phyloP scores from a whole-genome alignment of 2,888 invertebrate species.

The Xestia sexstrigata region DNA sequence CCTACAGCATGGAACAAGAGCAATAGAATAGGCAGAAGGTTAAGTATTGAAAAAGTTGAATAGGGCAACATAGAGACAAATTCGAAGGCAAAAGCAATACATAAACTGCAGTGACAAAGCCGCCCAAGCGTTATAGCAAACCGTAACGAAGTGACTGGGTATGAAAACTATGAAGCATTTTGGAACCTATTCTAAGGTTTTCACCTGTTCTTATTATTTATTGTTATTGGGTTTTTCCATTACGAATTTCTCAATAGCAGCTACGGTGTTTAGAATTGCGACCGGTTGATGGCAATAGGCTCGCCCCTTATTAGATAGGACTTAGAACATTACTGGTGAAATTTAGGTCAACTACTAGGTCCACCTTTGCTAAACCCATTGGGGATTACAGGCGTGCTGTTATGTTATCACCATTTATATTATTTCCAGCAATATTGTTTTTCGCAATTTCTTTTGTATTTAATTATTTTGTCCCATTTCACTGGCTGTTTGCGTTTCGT shows the following conservation, averaged over 20 bases:
- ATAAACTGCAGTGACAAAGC: not conserved
- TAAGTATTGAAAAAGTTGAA: not conserved
- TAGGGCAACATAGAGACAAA: not conserved
- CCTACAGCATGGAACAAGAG: not conserved
- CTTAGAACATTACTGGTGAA: too few relatives aligned
- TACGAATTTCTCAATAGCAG: too few relatives aligned
- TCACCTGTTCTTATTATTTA: too few relatives aligned
- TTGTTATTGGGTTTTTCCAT: too few relatives aligned
- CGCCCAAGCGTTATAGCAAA: not conserved
- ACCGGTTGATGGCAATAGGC: too few relatives aligned
- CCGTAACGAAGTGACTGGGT: not conserved
- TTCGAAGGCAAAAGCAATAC: not conserved
- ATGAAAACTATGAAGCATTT: not conserved
- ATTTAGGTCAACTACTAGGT: too few relatives aligned
- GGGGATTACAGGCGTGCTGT: too few relatives aligned
- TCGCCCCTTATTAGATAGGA: too few relatives aligned
- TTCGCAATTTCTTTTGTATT: not conserved
- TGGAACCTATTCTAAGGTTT: not conserved
- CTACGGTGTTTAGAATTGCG: too few relatives aligned
- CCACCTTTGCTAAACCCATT: too few relatives aligned
- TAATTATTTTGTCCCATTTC: not conserved
- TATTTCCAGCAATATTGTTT: not conserved
- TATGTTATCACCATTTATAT: too few relatives aligned
- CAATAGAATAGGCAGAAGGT: slow-evolving; percentile 7
- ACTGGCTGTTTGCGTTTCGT: not conserved